These are phyloP conservation scores for Cavia porcellus DNA, from an alignment of 2,113 vertebrate genomes.

Conservation along the genomic window DNA sequence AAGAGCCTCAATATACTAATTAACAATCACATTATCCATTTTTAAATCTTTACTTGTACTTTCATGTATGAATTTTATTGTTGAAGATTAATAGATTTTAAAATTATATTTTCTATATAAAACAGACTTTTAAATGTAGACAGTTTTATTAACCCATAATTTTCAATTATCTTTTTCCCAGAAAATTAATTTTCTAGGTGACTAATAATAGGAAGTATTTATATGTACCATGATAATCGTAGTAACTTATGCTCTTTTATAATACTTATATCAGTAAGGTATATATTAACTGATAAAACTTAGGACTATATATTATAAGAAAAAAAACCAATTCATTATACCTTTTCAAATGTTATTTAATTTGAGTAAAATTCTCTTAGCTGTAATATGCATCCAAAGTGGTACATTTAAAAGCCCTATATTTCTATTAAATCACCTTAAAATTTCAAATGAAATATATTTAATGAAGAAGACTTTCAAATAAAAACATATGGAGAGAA, in stretches of 20 bases:
- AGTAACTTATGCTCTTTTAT: slow-evolving; percentile 57
- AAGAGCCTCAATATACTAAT: background rate
- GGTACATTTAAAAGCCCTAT: slow-evolving; percentile 60
- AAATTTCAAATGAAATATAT: background rate
- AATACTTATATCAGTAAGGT: slow-evolving; percentile 13
- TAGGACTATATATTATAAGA: slow-evolving; percentile 55
- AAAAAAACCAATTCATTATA: slow-evolving; percentile 68
- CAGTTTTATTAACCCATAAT: background rate
- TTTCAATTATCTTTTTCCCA: background rate
- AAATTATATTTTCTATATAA: background rate
- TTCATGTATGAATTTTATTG: background rate
- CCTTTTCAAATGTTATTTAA: slow-evolving; percentile 64
- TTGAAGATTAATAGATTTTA: background rate
- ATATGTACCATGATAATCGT: background rate
- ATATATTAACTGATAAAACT: slow-evolving; percentile 62
- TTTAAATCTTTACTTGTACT: background rate
- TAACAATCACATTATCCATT: background rate
- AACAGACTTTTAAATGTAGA: slow-evolving; percentile 18
- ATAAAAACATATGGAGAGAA: background rate
- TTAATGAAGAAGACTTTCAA: background rate
- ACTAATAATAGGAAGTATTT: slow-evolving; percentile 6
- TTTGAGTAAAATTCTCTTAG: slow-evolving; percentile 46
- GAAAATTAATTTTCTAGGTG: slow-evolving; percentile 10
- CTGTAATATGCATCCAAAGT: slow-evolving; percentile 62
- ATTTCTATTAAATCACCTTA: background rate